Conservation (phyloP, 2,797 vertebrate species). For the Coendou prehensilis region DNA sequence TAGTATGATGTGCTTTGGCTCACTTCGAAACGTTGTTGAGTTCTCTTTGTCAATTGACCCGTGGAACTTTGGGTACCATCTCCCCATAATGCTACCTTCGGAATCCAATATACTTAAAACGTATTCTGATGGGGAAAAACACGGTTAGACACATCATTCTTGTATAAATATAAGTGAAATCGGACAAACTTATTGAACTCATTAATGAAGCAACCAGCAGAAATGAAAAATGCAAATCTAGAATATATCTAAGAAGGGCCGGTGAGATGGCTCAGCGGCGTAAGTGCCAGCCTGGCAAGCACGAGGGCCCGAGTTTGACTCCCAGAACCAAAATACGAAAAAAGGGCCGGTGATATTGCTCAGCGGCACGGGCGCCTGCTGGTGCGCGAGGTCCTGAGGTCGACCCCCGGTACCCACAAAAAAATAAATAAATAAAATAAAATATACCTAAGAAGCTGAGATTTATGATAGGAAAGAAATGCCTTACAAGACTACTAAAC, state of each 20-base stretch:
- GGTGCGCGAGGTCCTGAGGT: no score
- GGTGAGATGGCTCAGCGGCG: no score
- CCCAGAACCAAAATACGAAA: no score
- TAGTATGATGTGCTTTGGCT: not conserved
- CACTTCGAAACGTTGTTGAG: not conserved
- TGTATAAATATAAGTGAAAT: not conserved
- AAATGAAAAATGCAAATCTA: not conserved
- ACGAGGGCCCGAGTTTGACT: no score
- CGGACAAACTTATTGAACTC: not conserved
- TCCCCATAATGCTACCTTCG: not conserved
- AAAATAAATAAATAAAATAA: not conserved
- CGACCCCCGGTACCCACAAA: no score
- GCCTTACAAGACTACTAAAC: not conserved
- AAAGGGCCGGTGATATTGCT: no score
- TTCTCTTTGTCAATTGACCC: not conserved
- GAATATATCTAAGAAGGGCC: not conserved
- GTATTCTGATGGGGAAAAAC: not conserved
- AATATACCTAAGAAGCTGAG: not conserved
- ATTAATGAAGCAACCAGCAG: not conserved
- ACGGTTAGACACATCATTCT: not conserved
- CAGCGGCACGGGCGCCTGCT: no score
- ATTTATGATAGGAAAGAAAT: slow-evolving; percentile 46
- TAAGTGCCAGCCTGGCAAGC: no score
- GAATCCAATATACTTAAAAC: not conserved
- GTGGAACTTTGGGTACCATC: not conserved